A percentile compares a stretch with the other conserved stretches of the same genome.
phyloP scores from a whole-genome alignment of 2,888 invertebrate species.

The Chironomus riparius region DNA sequence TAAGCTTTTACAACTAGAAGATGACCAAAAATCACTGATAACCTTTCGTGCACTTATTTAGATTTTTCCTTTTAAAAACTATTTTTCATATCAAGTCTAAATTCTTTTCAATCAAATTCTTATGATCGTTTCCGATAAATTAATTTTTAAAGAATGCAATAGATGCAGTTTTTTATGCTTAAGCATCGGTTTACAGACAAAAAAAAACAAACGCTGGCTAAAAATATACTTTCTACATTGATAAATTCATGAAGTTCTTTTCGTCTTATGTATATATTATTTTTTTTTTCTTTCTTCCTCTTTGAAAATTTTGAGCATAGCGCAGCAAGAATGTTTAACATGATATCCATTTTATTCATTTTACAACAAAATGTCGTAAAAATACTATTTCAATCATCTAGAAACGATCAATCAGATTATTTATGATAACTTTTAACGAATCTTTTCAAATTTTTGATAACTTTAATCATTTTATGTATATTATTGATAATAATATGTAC shows the following conservation, averaged over 20 bases:
- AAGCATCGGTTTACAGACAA: slow-evolving; percentile 4
- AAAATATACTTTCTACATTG: slow-evolving; percentile 20
- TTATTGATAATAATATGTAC: slow-evolving; percentile 25
- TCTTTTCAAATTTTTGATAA: not conserved
- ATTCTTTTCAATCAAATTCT: too few relatives aligned
- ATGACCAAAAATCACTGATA: not conserved
- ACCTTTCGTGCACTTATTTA: not conserved
- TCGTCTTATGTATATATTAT: not conserved
- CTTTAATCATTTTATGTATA: slow-evolving; percentile 23
- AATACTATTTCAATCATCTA: not conserved
- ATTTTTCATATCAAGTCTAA: not conserved
- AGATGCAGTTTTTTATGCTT: too few relatives aligned
- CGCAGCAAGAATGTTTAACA: not conserved
- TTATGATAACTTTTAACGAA: not conserved
- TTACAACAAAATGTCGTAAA: not conserved
- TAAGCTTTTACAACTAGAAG: not conserved
- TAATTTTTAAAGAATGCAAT: not conserved
- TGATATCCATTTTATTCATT: not conserved
- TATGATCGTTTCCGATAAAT: too few relatives aligned
- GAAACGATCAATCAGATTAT: not conserved
- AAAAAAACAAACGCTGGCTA: not conserved
- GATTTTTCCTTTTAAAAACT: not conserved
- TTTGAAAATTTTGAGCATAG: not conserved
- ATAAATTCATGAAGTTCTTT: slow-evolving; percentile 21
- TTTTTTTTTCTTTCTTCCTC: slow-evolving; percentile 1